Conservation (phyloP, 2,113 vertebrate genomes). For the Vulpes lagopus region DNA sequence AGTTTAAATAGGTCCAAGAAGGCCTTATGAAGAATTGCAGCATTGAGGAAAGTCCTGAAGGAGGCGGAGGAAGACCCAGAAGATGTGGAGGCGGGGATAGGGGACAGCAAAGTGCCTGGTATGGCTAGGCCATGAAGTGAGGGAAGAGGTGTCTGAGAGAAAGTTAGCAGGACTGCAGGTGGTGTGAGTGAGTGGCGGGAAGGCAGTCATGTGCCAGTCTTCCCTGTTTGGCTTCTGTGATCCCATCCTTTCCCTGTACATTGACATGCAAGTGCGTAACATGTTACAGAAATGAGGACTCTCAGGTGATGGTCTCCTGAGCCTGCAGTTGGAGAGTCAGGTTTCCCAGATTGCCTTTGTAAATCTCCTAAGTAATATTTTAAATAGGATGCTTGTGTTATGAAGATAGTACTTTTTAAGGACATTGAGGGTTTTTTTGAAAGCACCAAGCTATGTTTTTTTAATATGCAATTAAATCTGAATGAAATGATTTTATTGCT, state of each 20-base stretch:
- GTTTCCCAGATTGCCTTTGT: background rate
- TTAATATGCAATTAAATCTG: background rate
- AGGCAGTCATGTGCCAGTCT: background rate
- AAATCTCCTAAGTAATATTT: background rate
- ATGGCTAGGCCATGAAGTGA: background rate
- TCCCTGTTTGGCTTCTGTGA: background rate
- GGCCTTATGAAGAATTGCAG: background rate
- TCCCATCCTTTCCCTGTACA: background rate
- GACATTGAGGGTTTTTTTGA: background rate
- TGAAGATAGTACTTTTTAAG: background rate
- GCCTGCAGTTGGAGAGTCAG: background rate
- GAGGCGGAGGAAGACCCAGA: background rate
- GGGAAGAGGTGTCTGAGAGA: background rate
- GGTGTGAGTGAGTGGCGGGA: background rate
- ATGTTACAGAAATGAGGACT: background rate
- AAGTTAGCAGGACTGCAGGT: background rate
- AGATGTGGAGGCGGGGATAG: background rate
- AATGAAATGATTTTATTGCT: constrained; percentile 14
- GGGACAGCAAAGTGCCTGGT: background rate
- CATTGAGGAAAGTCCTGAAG: too few relatives aligned
- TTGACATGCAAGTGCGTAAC: background rate
- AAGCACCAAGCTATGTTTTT: background rate
- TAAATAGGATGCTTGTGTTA: background rate
- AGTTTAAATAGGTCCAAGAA: background rate
- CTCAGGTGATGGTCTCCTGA: background rate